Percentiles rank a stretch among this genome's conserved stretches.
Conservation (phyloP, 1,140 invertebrate species). For the Popillia japonica region DNA sequence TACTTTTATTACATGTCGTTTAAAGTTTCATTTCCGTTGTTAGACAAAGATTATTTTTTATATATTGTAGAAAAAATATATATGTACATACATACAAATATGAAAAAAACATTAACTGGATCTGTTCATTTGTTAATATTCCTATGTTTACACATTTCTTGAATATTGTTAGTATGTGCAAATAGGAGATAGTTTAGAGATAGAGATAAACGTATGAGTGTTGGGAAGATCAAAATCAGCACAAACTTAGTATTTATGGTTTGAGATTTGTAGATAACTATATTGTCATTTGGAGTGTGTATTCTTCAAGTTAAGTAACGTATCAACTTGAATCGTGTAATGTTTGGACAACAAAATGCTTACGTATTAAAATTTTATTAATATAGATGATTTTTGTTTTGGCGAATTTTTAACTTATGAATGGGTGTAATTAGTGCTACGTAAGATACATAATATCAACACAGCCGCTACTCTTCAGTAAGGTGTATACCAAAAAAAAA, state of each 20-base stretch:
- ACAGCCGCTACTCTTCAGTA: too few species aligned
- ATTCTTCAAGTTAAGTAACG: slow-evolving; percentile 19
- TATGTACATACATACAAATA: too few species aligned
- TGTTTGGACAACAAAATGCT: slow-evolving; percentile 7
- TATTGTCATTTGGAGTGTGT: slow-evolving; percentile 8
- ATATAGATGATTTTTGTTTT: neutral
- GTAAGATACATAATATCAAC: too few species aligned
- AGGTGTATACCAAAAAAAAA: too few species aligned
- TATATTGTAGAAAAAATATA: too few species aligned
- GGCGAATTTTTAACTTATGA: too few species aligned
- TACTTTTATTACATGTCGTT: neutral
- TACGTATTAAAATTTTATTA: neutral
- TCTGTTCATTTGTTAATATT: too few species aligned
- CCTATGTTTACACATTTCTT: neutral
- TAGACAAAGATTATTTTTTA: too few species aligned
- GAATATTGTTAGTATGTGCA: neutral
- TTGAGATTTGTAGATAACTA: slow-evolving; percentile 1
- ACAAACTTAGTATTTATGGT: slow-evolving; percentile 8
- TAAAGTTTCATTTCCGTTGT: slow-evolving; percentile 42
- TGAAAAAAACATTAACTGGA: too few species aligned
- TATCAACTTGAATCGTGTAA: neutral
- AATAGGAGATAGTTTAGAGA: neutral
- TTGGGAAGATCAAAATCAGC: neutral
- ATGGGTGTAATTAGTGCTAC: too few species aligned
- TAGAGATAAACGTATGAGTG: slow-evolving; percentile 7